These are phyloP conservation scores for Palloptera scutellata DNA, from an alignment of 2,888 invertebrate species.

Conservation along the genomic window DNA sequence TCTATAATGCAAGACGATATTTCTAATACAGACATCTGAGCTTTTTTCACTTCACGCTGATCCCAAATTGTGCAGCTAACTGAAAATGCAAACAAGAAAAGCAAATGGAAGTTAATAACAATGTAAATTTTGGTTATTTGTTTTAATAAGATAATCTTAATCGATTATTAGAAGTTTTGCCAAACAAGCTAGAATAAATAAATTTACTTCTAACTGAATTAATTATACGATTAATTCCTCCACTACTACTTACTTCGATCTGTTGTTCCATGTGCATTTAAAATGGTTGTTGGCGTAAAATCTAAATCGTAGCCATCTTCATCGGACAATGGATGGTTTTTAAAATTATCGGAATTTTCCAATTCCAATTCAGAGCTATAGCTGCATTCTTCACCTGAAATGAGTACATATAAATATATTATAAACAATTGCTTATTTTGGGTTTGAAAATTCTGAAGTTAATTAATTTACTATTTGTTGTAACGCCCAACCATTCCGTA, in stretches of 20 bases:
- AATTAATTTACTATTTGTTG: constrained; percentile 76
- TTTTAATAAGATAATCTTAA: too few relatives aligned
- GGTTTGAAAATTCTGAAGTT: neutral
- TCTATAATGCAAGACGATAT: constrained; percentile 94
- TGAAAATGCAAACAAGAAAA: constrained; percentile 26
- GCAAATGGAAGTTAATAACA: too few relatives aligned
- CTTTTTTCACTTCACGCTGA: constrained; percentile 86
- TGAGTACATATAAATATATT: neutral
- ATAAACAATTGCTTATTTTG: too few relatives aligned
- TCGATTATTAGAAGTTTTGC: too few relatives aligned
- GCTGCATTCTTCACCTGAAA: constrained; percentile 68
- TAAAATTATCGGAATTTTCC: constrained; percentile 71
- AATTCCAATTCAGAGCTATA: constrained; percentile 80
- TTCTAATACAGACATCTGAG: constrained; percentile 91
- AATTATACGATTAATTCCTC: too few relatives aligned
- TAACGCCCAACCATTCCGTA: constrained; percentile 88
- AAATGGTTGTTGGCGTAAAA: constrained; percentile 77
- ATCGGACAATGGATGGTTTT: constrained; percentile 66
- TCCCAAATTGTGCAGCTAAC: constrained; percentile 98
- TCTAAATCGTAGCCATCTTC: constrained; percentile 69
- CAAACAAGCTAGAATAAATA: neutral
- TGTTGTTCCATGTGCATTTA: constrained; percentile 76
- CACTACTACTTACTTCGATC: constrained; percentile 72
- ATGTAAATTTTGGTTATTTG: too few relatives aligned
- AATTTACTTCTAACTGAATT: too few relatives aligned